Evolutionary conservation across 2,797 vertebrate genomes (phyloP).

Genomic region (Sebastes minor): DNA sequence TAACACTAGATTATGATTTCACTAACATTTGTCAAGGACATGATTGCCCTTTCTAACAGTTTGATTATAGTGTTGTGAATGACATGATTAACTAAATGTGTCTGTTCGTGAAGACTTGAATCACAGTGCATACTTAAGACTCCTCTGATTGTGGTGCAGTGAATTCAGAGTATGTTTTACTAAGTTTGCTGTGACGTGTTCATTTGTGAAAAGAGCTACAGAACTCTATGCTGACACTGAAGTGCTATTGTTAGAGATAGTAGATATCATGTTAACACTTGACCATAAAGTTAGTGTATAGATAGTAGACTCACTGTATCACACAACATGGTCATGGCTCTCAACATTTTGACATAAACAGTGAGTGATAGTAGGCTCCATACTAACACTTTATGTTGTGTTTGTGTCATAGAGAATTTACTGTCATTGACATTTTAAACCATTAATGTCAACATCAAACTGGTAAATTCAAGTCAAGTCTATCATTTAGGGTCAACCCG

Average conservation of each 20-base stretch:
- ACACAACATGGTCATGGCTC: not conserved
- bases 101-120: not conserved
- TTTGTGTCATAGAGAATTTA: not conserved
- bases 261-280: not conserved
- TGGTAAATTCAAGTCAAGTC: not conserved
- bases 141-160: not conserved
- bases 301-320: not conserved
- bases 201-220: not conserved
- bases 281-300: too few relatives aligned
- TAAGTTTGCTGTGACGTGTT: not conserved
- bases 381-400: not conserved
- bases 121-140: not conserved
- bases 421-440: not conserved
- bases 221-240: not conserved
- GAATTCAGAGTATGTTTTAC: not conserved
- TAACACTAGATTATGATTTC: constrained; percentile 35
- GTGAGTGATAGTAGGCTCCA: not conserved
- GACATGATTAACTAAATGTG: constrained; percentile 28
- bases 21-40: constrained; percentile 53
- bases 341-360: not conserved
- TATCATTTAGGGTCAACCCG: not conserved
- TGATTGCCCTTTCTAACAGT: constrained; percentile 3
- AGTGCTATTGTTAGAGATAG: not conserved
- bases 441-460: not conserved
- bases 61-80: constrained; percentile 5